A percentile compares a stretch with the other conserved stretches of the same genome.
Conservation (phyloP, 2,888 invertebrate genomes). For the Auanema freiburgensis region DNA sequence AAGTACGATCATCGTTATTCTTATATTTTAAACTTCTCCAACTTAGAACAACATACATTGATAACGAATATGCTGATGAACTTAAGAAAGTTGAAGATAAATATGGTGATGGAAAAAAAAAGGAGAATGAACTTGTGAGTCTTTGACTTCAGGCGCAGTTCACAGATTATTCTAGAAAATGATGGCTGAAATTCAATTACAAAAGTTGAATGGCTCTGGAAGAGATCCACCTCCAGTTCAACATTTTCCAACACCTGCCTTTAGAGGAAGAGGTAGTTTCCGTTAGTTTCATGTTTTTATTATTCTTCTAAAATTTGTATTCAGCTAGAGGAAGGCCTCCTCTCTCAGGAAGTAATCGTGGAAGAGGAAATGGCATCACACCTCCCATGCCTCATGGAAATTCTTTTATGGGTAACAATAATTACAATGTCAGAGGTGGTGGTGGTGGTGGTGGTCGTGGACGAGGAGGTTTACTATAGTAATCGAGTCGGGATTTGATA, state of each 20-base stretch:
- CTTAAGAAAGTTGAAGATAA: constrained; percentile 34
- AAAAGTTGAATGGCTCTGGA: constrained; percentile 17
- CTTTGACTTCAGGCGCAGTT: too few species aligned
- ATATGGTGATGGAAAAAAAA: constrained; percentile 34
- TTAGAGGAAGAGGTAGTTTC: neutral
- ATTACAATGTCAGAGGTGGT: constrained; percentile 7
- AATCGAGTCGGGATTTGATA: constrained; percentile 9
- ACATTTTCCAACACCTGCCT: neutral
- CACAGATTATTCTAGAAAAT: constrained; percentile 2
- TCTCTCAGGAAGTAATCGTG: constrained; percentile 2
- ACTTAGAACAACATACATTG: constrained; percentile 25
- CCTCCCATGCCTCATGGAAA: constrained; percentile 2
- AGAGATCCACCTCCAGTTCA: neutral
- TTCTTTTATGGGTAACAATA: neutral
- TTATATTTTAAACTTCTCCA: neutral
- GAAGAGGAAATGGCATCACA: neutral
- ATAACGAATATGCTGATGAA: constrained; percentile 37
- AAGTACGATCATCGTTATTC: constrained; percentile 12
- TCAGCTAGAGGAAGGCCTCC: constrained; percentile 2
- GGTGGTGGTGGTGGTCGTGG: constrained; percentile 16
- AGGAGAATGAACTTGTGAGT: constrained; percentile 25
- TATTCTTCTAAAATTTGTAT: neutral
- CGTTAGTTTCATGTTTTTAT: too few species aligned
- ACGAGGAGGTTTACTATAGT: constrained; percentile 5
- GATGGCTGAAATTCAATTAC: constrained; percentile 19